Base-by-base conservation (phyloP, 2,797 vertebrate species). In the Anguilla megastoma region DNA sequence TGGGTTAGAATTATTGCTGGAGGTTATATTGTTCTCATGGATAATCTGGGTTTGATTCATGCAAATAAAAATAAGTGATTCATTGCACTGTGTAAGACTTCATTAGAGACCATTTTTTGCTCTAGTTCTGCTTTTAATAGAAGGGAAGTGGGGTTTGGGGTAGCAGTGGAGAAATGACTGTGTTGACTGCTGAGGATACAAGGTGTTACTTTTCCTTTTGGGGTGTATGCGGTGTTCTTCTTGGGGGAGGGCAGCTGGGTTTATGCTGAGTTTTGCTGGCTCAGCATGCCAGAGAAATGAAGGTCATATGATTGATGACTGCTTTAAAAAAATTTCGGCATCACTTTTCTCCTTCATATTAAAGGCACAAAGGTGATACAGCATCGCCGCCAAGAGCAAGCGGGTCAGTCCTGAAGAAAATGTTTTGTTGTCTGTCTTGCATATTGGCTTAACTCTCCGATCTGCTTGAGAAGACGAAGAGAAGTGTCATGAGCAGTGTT, bases 221-320 rank as follows among this genome's bases (percentile, higher is more conserved):
- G 74, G 74, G 33, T 50, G 18, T 24, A 76, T 12, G 36, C 8
- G 8, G 24, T 83, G 41, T 80, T 83, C n/a, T 27, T 10, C 2
- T 14, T 27, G 50, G 50, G 12, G 18, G 8, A 45, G 71, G 24
- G 45, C 30, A 10, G 21, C 27, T 2, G 36, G 33, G 36, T n/a
- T 76, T 21, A 30, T 12, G 80, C 58, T 48, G 79, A 85, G 76
- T 88, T 86, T 69, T 33, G 54, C 69, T 66, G 54, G 71, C 36
- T 85, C 66, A 88, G 82, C 48, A 52, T 36, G 52, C 24, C 83
- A 54, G 50, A 24, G 50, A 84, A 6, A 27, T 84, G 50, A 54
- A 84, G 80, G 50, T 84, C 83, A 56, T 84, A 16, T 56, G 83
- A 18, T 21, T 30, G 50, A 56, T 82, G 45, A 56, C 27, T 30